phyloP scores from a whole-genome alignment of 2,797 vertebrate genomes.

The Sebastes baramenuke region DNA sequence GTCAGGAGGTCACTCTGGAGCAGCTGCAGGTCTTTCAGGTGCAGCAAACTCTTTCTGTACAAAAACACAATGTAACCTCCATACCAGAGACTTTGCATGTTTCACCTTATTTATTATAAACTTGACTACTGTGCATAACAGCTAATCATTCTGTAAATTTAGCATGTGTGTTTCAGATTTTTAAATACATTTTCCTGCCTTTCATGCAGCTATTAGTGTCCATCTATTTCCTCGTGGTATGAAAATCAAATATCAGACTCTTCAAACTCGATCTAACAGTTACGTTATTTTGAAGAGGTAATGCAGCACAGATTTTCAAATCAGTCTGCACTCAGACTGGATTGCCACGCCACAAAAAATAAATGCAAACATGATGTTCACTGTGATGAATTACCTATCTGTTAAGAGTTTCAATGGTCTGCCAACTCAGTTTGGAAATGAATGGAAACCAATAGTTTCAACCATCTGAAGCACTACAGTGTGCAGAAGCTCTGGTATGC shows the following conservation, averaged over 20 bases:
- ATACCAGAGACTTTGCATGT: not conserved
- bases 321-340: not conserved
- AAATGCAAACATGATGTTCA: slow-evolving; percentile 1
- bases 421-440: not conserved
- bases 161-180: not conserved
- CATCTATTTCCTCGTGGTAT: not conserved
- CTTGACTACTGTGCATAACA: no score
- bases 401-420: not conserved
- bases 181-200: not conserved
- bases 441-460: not conserved
- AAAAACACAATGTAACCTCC: not conserved
- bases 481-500: not conserved
- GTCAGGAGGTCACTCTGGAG: slow-evolving; percentile 88
- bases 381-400: slow-evolving; percentile 3
- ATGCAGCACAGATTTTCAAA: slow-evolving; percentile 4
- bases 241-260: not conserved
- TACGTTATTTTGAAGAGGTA: not conserved
- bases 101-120: not conserved
- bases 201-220: not conserved
- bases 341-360: not conserved
- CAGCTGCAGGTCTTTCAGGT: slow-evolving; percentile 90
- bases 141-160: not conserved
- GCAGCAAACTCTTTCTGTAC: not conserved
- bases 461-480: not conserved
- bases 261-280: not conserved